Evolutionary conservation across 2,113 vertebrate genomes (phyloP), one percentile per base, ranked within the genome.

Genomic region (Lepus timidus): DNA sequence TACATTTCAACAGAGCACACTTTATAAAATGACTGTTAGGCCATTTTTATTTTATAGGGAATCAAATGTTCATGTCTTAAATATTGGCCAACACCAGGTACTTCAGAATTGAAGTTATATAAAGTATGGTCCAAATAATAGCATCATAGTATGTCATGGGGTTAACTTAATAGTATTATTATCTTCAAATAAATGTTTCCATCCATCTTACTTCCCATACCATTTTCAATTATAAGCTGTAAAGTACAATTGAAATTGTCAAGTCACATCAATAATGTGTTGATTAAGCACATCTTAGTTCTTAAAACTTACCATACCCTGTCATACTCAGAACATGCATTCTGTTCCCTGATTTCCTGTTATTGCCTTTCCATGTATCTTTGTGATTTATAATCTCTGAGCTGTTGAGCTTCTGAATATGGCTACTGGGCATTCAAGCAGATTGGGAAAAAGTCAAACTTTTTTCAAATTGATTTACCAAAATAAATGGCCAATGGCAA

Each of bases 131-230:
- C 44, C 61, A 94, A 96, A 93, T 94, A 96, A 93, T 91, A n/a
- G 39, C 12, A 17, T 80, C 0, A 0, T 76, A 80, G 64, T 86
- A 90, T 88, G 51, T 74, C 39, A 74, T 39, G 19, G 44, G 91
- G 39, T 96, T 94, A 86, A 92, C 62, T 92, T 96, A 79, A 87
- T 88, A 39, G 16, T 75, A 73, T 68, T 90, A 70, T 75, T 95
- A 88, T 93, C 70, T 95, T 85, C 58, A 95, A 96, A 70, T 90
- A 95, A 94, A 95, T n/a, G 19, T 90, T 95, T 78, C 76, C n/a
- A 82, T 78, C 33, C 55, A 87, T 75, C 81, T 20, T 90, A 13
- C 84, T 91, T 61, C 62, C 49, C 76, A 39, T 65, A 76, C 8
- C 36, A 96, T 76, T 96, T 94, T 93, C 25, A 93, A 68, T 95